Evolutionary conservation across 1,140 invertebrate species (phyloP), one percentile per base, ranked within the genome.

Genomic region (Druon quercuslanigerum): DNA sequence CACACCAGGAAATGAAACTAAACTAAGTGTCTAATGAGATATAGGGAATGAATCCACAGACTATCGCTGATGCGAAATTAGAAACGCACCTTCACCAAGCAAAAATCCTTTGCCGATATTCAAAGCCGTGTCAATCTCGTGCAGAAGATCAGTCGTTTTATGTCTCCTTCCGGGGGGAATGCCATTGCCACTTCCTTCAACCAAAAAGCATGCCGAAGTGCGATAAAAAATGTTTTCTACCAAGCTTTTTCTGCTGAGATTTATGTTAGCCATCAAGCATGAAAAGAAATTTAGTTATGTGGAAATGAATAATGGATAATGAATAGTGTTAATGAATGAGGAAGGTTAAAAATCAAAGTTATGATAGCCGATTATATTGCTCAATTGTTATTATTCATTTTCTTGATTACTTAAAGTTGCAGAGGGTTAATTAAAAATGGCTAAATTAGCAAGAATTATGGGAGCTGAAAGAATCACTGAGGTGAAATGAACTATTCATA

Each of bases 91-190:
- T 93, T 87, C 86, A 40, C 83, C 82, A 83, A 93, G 90, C 81
- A 94, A 92, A 92, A 94, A 95, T 85, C 94, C 94, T 87, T 92
- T 92, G 83, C 93, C 92, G 82, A 94, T 85, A 82, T 88, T 91
- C 84, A 94, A 91, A 83, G 92, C 92, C 79, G 87, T 90, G 89
- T 94, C 93, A 86, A 95, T 94, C 91, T 95, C 94, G 89, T 92
- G 92, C 88, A 94, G 92, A 83, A 94, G 90, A 91, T 93, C 93
- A 76, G 83, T 89, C 40, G 84, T 85, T 86, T 83, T 87, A 80
- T 79, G 77, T 87, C 76, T 84, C 76, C 79, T 78, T 78, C 81
- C 84, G 76, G 82, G 72, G 73, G 79, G 75, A 71, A 82, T 84
- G 80, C 75, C 82, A 85, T 78, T 83, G 81, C 76, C 79, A 78